Base-by-base conservation (phyloP, 2,888 invertebrate species). In the Pyrocoelia pectoralis region DNA sequence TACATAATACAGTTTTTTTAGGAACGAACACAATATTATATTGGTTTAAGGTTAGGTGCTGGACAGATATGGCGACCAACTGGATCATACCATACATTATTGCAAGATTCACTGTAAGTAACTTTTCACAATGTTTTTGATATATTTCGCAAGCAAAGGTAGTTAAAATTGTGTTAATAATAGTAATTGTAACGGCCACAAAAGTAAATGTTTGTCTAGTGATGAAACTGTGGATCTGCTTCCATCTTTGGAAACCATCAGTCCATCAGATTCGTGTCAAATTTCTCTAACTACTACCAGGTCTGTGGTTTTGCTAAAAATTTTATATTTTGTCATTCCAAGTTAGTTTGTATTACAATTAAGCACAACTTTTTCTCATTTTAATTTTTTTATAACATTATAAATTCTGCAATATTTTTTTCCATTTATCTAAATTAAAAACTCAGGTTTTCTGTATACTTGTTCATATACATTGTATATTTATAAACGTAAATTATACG, bases 11-110 rank as follows among this genome's bases (percentile, higher is more conserved):
- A 57, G 57, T 8, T 19, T 14, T 56, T 76, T 66, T 77, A 92
- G 92, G 90, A 89, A 76, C 88, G 88, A 69, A 88, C 88, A 68
- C 87, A 88, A 64, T 89, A 91, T 72, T 88, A 87, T 48, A 86
- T 88, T 65, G 89, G 91, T 5, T 80, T 87, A 28, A 82, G 91
- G 61, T 83, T 88, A 71, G 89, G 89, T 3, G 85, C 87, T 14
- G 86, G 84, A 72, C 87, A 87, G 83, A 86, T 91, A 74, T 92
- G 86, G 85, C 84, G 86, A 68, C 83, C 83, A 1, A 78, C 80
- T 62, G 81, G 75, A 66, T 83, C 80, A 40, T 83, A 75, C 64
- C 77, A 79, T 17, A 74, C 74, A 8, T 70, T 82, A 9, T 67
- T 81, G 41, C 68, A 72, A 53, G 73, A 77, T 62, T 72, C 77